These are phyloP conservation scores for Aphelinus atriplicis DNA, from an alignment of 1,140 invertebrate species.

Conservation along the genomic window DNA sequence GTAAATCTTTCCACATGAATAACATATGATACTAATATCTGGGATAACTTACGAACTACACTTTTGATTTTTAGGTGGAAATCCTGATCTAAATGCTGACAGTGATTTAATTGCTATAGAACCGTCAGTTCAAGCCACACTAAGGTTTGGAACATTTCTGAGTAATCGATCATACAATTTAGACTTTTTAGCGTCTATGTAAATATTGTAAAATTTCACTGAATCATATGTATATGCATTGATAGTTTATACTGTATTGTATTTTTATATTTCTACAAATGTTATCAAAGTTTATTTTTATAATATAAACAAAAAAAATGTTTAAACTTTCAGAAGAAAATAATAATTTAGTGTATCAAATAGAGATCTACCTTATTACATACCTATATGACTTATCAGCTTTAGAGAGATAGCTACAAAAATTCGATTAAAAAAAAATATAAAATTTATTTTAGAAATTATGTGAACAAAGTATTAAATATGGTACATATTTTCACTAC, in stretches of 20 bases:
- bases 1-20: neutral
- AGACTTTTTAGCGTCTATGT: conserved; percentile 63
- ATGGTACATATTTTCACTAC: conserved; percentile 16
- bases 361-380: too few relatives aligned
- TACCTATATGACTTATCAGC: too few relatives aligned
- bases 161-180: conserved; percentile 67
- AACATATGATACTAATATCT: conserved; percentile 14
- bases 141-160: conserved; percentile 70
- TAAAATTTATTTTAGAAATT: conserved; percentile 33
- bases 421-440: conserved; percentile 27
- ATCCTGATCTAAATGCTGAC: conserved; percentile 55
- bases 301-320: too few relatives aligned
- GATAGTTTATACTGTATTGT: too few relatives aligned
- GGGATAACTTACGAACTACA: conserved; percentile 29
- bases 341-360: too few relatives aligned
- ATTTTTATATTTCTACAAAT: too few relatives aligned
- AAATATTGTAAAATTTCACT: neutral
- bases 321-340: too few relatives aligned
- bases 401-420: neutral
- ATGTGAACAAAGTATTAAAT: neutral
- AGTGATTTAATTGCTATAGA: conserved; percentile 64
- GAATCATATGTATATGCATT: too few relatives aligned
- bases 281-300: too few relatives aligned
- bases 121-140: conserved; percentile 64
- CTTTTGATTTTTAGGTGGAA: conserved; percentile 50